Evolutionary conservation across 2,113 vertebrate species (phyloP), one percentile per base, ranked within the genome.

Genomic region (Channa argus): DNA sequence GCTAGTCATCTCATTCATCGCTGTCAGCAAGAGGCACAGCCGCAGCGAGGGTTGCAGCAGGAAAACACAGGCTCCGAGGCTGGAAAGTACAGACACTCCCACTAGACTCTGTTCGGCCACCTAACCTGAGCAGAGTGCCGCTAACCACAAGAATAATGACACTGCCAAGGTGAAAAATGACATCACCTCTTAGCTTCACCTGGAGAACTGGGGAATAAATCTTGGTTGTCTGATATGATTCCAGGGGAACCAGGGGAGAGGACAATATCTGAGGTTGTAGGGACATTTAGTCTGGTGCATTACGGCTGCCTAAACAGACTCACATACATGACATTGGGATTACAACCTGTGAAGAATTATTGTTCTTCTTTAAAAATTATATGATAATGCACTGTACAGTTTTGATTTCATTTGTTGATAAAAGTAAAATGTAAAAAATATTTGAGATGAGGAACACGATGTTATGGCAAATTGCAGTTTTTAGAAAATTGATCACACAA

Each of bases 91-190:
- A 65, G 85, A 85, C 84, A 77, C 86, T 86, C 89, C 90, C 87
- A 79, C 82, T 80, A 63, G 79, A 54, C 82, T 79, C 71, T 74
- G 91, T 92, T 89, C 88, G 86, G 87, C 86, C 88, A 91, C 84
- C 91, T 92, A 92, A 92, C 91, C 88, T 82, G 91, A 86, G 87
- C 79, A 92, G 89, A 90, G 89, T 66, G 86, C 88, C 79, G 83
- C 88, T 93, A 94, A 93, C 89, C 87, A 86, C 77, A 92, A 92
- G 93, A 95, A 92, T 93, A 93, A 94, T 92, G 88, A 86, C 89
- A 74, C 92, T 95, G 92, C 91, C 93, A 93, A 88, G 86, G 88
- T 94, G 93, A 94, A 94, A 93, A 93, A 94, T 91, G 90, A 92
- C 88, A 94, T 90, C 85, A 90, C 86, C 84, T 91, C 91, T 92